Base-by-base conservation (phyloP, 1,140 invertebrate species). In the Drosophila santomea region DNA sequence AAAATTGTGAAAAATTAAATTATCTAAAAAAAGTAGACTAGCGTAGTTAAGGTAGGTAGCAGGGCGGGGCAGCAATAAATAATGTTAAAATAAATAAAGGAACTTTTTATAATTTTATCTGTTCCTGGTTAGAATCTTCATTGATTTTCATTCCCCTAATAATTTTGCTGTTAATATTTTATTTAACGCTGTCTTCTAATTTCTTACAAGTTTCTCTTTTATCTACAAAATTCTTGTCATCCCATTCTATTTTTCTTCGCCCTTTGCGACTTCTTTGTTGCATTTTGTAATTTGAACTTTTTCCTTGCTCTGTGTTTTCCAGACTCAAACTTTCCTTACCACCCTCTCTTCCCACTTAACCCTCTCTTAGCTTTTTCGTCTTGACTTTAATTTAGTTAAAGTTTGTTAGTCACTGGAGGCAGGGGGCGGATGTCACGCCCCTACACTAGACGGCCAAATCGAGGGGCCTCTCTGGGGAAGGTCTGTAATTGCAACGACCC, bases 281-380 rank as follows among this genome's bases (percentile, higher is more conserved):
- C 82, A 86, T 81, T 85, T 86, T 78, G 82, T 74, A 86, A 79
- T 86, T 86, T 86, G 60, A 86, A 79, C 59, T 76, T 77, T 28
- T 72, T 41, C 51, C 43, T 75, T 66, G 47, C 72, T 51, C 64
- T 74, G 44, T 84, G 57, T 75, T 75, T 61, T 44, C 39, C 71
- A 76, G 61, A 60, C 74, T 44, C 48, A 76, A 76, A 75, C 73
- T 76, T 74, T 73, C 43, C 12, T 71, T 8, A n/a, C n/a, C 48
- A 14, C 43, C 4, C 36, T 15, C 35, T 23, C 15, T 36, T 8
- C 12, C 39, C 17, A 28, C 51, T 68, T 61, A 59, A 68, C 73
- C 56, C 62, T 41, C 44, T 38, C 36, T 41, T 61, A 45, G 41
- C 52, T 55, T 56, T 67, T 66, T 59, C 45, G 73, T 54, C 63